Conservation (phyloP, 2,888 invertebrate genomes). For the Eulithis prunata region DNA sequence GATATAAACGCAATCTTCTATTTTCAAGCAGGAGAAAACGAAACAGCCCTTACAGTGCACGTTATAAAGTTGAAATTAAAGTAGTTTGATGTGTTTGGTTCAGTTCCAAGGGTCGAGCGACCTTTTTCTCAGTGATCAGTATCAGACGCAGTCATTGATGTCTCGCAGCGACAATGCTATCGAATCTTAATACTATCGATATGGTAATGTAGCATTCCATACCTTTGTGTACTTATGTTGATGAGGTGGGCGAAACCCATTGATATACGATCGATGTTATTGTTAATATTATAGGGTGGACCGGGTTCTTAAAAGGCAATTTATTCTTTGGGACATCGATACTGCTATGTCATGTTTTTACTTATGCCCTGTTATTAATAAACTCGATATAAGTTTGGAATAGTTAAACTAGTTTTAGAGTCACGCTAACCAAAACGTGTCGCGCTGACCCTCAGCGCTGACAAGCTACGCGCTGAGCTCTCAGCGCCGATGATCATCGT, state of each 20-base stretch:
- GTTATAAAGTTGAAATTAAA: conserved; percentile 46
- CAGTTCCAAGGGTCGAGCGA: conserved; percentile 63
- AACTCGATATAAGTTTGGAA: no score
- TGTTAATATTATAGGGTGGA: conserved; percentile 76
- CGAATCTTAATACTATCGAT: conserved; percentile 68
- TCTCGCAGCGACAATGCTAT: conserved; percentile 71
- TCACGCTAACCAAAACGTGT: no score
- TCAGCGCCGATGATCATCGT: no score
- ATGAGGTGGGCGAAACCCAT: conserved; percentile 82
- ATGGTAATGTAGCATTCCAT: conserved; percentile 76
- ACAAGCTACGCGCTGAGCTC: no score
- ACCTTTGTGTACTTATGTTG: conserved; percentile 79
- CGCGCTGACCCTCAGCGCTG: no score
- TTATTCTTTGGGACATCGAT: conserved; percentile 73
- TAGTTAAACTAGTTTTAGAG: no score
- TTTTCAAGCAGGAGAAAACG: conserved; percentile 30
- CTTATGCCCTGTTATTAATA: conserved; percentile 43
- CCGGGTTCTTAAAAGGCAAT: conserved; percentile 75
- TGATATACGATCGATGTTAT: conserved; percentile 77
- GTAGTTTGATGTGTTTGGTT: conserved; percentile 45
- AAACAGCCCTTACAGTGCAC: conserved; percentile 38
- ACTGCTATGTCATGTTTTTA: conserved; percentile 62
- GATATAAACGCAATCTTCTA: conserved; percentile 50
- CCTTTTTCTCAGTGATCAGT: conserved; percentile 73
- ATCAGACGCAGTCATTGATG: conserved; percentile 73